phyloP scores from a whole-genome alignment of 2,113 vertebrate genomes.

The Tragulus kanchil region DNA sequence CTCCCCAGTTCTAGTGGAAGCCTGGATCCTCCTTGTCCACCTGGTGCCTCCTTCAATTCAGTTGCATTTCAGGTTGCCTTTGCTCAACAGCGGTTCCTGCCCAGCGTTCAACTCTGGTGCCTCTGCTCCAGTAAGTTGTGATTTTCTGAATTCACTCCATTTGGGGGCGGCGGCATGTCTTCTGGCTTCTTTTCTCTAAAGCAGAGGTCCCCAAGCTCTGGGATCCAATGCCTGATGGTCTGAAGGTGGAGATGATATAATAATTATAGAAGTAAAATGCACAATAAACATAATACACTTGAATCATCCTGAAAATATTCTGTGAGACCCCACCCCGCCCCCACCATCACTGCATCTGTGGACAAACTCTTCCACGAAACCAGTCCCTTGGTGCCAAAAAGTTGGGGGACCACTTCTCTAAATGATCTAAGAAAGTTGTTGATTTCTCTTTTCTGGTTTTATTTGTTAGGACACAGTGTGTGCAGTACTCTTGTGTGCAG shows the following conservation, averaged over 20 bases:
- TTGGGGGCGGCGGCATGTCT: accelerated
- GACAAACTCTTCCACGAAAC: not conserved
- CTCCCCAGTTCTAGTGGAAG: no score
- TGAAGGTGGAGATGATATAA: not conserved
- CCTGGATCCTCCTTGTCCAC: not conserved
- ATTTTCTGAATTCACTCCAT: not conserved
- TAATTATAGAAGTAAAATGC: not conserved
- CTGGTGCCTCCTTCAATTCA: not conserved
- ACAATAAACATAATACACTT: not conserved
- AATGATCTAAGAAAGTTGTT: not conserved
- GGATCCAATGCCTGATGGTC: not conserved
- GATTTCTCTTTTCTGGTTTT: no score
- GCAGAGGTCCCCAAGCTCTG: not conserved
- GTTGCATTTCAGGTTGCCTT: not conserved
- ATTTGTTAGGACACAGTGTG: not conserved
- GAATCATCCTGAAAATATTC: not conserved
- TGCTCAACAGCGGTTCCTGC: not conserved
- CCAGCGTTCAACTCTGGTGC: not conserved
- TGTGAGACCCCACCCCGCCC: no score
- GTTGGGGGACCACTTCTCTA: not conserved
- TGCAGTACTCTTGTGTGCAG: no score
- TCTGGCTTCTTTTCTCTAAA: not conserved
- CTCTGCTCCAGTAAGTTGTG: not conserved
- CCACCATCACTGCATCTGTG: not conserved
- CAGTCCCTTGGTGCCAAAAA: not conserved